Conservation (phyloP, 2,797 vertebrate species). For the Limosa lapponica region DNA sequence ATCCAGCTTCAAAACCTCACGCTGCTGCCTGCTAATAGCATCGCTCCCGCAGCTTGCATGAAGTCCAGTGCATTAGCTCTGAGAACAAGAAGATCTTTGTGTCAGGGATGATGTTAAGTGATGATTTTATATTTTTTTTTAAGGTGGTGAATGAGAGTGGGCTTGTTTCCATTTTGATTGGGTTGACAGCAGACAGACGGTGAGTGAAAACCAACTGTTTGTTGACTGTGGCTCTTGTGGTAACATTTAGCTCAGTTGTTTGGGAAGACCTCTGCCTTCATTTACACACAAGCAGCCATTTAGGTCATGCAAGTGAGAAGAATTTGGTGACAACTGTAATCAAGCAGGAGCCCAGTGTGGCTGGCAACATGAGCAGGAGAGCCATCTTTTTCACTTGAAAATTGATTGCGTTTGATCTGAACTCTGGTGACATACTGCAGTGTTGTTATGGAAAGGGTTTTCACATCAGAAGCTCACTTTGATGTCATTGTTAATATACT, state of each 20-base stretch:
- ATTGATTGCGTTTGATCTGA: background rate
- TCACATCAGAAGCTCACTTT: background rate
- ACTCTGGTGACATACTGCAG: background rate
- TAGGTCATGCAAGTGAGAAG: background rate
- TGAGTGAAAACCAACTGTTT: background rate
- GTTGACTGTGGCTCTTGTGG: background rate
- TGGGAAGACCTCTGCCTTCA: background rate
- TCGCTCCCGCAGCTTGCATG: background rate
- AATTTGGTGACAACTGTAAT: background rate
- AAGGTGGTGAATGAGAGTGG: background rate
- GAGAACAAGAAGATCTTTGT: background rate
- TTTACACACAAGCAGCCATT: background rate
- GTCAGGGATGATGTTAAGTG: background rate
- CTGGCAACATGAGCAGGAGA: background rate
- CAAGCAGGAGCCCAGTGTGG: fast-evolving
- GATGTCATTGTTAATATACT: background rate
- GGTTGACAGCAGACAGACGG: background rate
- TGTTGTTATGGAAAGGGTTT: background rate
- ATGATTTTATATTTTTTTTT: background rate
- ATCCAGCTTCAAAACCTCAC: background rate
- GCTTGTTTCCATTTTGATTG: background rate
- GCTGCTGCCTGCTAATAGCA: background rate
- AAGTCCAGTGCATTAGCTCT: background rate
- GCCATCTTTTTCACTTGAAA: background rate
- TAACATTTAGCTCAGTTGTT: background rate